Conservation (phyloP, 2,888 invertebrate genomes). For the Malthinus seriepunctatus region DNA sequence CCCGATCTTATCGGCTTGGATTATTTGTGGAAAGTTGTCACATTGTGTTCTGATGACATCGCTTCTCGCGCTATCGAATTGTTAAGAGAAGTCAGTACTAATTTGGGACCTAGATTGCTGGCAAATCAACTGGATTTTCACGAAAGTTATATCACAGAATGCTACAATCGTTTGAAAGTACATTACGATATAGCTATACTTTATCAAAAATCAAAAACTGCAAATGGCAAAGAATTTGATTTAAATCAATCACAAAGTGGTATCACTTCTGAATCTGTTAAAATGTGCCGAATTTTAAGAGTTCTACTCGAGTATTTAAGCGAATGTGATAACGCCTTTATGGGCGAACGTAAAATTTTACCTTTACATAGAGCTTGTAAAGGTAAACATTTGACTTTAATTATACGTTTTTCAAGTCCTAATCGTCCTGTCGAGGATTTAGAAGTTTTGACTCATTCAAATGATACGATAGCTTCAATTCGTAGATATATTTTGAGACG, state of each 20-base stretch:
- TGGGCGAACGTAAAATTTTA: conserved; percentile 85
- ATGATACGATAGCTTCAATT: conserved; percentile 88
- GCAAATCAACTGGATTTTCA: conserved; percentile 82
- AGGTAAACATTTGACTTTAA: conserved; percentile 85
- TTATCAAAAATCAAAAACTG: conserved; percentile 59
- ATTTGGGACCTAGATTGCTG: conserved; percentile 84
- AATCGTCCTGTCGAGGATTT: conserved; percentile 89
- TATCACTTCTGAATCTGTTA: conserved; percentile 71
- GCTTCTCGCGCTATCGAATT: conserved; percentile 90
- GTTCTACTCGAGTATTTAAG: conserved; percentile 94
- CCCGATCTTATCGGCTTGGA: conserved; percentile 94
- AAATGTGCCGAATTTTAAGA: conserved; percentile 92
- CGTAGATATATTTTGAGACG: conserved; percentile 76
- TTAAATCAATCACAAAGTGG: conserved; percentile 54
- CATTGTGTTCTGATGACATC: conserved; percentile 89
- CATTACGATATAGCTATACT: conserved; percentile 82
- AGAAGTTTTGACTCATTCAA: conserved; percentile 90
- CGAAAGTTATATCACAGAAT: conserved; percentile 89
- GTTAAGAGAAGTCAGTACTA: conserved; percentile 91
- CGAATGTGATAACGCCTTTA: conserved; percentile 89
- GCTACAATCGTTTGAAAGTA: conserved; percentile 85
- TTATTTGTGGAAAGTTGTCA: conserved; percentile 87
- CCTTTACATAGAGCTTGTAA: conserved; percentile 88
- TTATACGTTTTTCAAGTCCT: conserved; percentile 79
- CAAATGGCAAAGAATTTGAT: conserved; percentile 56